phyloP scores from a whole-genome alignment of 2,888 invertebrate genomes.

The Atherix ibis region DNA sequence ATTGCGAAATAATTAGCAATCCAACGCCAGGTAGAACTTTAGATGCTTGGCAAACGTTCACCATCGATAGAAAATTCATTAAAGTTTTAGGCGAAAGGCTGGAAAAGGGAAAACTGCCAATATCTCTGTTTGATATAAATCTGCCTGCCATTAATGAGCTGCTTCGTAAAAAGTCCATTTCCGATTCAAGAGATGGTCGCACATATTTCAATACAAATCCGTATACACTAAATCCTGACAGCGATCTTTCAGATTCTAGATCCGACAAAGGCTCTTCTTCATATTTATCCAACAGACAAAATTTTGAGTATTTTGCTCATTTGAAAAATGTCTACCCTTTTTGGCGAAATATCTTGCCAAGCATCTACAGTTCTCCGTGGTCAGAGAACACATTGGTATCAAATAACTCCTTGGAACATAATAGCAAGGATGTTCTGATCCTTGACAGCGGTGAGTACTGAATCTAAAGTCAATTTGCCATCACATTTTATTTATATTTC shows the following conservation, averaged over 20 bases:
- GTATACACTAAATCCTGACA: slow-evolving; percentile 6
- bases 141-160: slow-evolving; percentile 21
- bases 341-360: slow-evolving; percentile 26
- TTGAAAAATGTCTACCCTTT: slow-evolving; percentile 27
- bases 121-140: slow-evolving; percentile 17
- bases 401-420: slow-evolving; percentile 12
- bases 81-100: slow-evolving; percentile 23
- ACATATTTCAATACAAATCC: too few species aligned
- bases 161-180: slow-evolving; percentile 14
- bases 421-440: too few species aligned
- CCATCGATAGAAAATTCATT: slow-evolving; percentile 22
- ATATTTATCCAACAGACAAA: slow-evolving; percentile 17
- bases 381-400: too few species aligned
- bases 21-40: slow-evolving; percentile 38
- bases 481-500: not conserved
- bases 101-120: slow-evolving; percentile 8
- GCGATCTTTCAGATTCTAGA: slow-evolving; percentile 2
- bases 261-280: slow-evolving; percentile 8
- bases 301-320: slow-evolving; percentile 23
- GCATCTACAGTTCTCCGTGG: too few species aligned
- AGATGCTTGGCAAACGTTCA: slow-evolving; percentile 45
- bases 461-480: slow-evolving; percentile 5
- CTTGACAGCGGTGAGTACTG: slow-evolving; percentile 10
- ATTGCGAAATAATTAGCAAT: slow-evolving; percentile 20
- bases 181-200: slow-evolving; percentile 3